Base-by-base conservation (phyloP, 2,113 vertebrate genomes). In the Paradoxurus hermaphroditus region DNA sequence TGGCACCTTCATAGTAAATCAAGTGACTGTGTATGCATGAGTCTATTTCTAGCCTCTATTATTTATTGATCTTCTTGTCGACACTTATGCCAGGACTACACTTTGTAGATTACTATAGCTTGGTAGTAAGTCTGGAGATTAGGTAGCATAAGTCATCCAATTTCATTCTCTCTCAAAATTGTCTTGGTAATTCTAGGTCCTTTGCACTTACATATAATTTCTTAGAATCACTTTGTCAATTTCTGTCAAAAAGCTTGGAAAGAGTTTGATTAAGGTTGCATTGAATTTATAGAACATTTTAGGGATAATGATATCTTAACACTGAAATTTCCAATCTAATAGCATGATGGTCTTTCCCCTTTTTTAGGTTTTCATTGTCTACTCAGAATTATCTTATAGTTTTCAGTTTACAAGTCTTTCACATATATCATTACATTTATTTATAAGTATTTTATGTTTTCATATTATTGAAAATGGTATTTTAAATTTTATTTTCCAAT, bases 401-500 rank as follows among this genome's bases (percentile, higher is more conserved):
- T 93, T 51, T 39, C 13, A 75, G 31, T 88, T 89, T 53, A 44
- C 27, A 81, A 36, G 23, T 82, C 56, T 86, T 86, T 21, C 34
- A 59, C 27, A 68, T 86, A 2, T 46, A 18, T 59, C 49, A 86
- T 67, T 62, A 91, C 9, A 83, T 87, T 87, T 85, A 84, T 86
- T 67, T 75, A 11, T 79, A 86, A 75, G 14, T 86, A 68, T 65
- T 93, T 87, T 59, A 62, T 91, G 13, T 29, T 79, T 77, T 95
- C 7, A n/a, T 81, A 31, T 87, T 83, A 39, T 49, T 84, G 3
- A 53, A 84, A 91, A 12, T 44, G 4, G 12, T 15, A 88, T 81
- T 86, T 96, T 27, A 44, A 91, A 31, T 89, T 89, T 79, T 77
- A 70, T 62, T 90, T 95, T 94, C 86, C 7, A 78, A 68, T 72